Conservation (phyloP, 2,113 vertebrate genomes). For the Aptenodytes patagonicus region DNA sequence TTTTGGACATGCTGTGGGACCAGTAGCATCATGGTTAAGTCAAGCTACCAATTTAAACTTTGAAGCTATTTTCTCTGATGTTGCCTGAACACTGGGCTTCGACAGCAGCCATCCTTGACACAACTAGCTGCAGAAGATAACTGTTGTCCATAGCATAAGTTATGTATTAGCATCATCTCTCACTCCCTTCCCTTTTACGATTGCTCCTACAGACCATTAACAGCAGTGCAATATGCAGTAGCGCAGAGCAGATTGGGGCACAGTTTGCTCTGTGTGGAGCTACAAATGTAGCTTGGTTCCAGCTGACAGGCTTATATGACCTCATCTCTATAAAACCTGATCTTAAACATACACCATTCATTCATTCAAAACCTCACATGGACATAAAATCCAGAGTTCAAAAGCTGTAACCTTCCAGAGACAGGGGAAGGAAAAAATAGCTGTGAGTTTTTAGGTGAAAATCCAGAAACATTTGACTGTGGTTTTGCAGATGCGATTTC, state of each 20-base stretch:
- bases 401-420: not conserved
- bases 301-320: not conserved
- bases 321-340: not conserved
- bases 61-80: not conserved
- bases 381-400: not conserved
- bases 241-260: not conserved
- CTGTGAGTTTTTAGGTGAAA: not conserved
- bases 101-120: not conserved
- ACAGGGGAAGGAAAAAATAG: not conserved
- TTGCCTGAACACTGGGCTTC: not conserved
- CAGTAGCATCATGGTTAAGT: not conserved
- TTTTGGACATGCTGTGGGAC: not conserved
- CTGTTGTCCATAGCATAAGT: not conserved
- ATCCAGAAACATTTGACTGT: not conserved
- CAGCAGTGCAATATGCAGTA: not conserved
- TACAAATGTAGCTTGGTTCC: not conserved
- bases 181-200: not conserved
- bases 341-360: not conserved
- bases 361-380: not conserved
- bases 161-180: not conserved
- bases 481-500: not conserved
- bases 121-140: not conserved
- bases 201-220: not conserved
- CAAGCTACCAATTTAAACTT: not conserved
- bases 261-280: not conserved